phyloP scores from a whole-genome alignment of 2,888 invertebrate species.

The Eurytoma californica region DNA sequence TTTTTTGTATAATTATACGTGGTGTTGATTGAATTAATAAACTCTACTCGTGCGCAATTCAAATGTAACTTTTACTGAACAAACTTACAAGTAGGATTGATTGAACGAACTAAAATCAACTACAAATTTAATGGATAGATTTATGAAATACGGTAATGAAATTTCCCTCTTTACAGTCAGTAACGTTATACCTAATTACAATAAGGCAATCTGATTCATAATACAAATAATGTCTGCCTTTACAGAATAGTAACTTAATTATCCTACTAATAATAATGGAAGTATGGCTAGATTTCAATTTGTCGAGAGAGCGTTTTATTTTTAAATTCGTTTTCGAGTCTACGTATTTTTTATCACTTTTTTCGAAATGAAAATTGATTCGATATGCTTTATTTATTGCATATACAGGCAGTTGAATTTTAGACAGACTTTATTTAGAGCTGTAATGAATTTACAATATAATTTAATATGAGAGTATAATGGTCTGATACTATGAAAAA shows the following conservation, averaged over 20 bases:
- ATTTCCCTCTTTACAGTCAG: slow-evolving; percentile 26
- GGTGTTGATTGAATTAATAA: slow-evolving; percentile 1
- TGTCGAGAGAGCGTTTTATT: slow-evolving; percentile 13
- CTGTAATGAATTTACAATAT: slow-evolving; percentile 19
- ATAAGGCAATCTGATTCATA: slow-evolving; percentile 10
- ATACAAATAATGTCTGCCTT: slow-evolving; percentile 20
- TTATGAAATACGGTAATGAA: slow-evolving; percentile 1
- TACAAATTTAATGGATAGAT: slow-evolving; percentile 13
- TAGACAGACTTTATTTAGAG: slow-evolving; percentile 30
- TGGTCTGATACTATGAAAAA: background rate
- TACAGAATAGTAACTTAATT: slow-evolving; percentile 14
- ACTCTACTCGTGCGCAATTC: background rate
- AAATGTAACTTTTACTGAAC: slow-evolving; percentile 16
- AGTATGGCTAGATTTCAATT: slow-evolving; percentile 33
- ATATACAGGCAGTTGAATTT: slow-evolving; percentile 16
- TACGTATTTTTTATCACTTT: slow-evolving; percentile 2
- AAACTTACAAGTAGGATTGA: slow-evolving; percentile 2
- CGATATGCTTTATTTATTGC: slow-evolving; percentile 6
- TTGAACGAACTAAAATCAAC: background rate
- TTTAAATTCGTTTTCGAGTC: background rate
- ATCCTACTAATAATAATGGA: background rate
- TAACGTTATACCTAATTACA: background rate
- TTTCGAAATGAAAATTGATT: slow-evolving; percentile 12
- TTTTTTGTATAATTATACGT: slow-evolving; percentile 17
- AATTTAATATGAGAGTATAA: background rate